Evolutionary conservation across 1,140 invertebrate genomes (phyloP).

Genomic region (Antheraea pernyi): DNA sequence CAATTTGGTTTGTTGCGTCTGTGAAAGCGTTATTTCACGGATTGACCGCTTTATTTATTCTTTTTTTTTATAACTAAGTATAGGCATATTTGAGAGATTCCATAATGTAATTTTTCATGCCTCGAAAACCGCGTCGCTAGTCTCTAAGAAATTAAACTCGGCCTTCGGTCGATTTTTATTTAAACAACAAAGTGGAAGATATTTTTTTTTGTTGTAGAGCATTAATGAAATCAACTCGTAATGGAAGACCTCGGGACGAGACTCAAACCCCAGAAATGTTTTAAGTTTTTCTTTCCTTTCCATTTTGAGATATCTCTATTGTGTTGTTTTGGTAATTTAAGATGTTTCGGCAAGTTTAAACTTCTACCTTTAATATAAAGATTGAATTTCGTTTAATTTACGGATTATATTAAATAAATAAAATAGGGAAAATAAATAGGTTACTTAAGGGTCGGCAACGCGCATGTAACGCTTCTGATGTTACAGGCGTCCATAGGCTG

Average conservation of each 20-base stretch:
- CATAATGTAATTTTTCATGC: not conserved
- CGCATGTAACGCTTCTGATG: too few relatives aligned
- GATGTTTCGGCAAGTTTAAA: slow-evolving; percentile 7
- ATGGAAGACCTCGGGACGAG: slow-evolving; percentile 25
- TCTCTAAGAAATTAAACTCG: not conserved
- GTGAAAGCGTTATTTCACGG: too few relatives aligned
- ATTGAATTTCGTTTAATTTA: not conserved
- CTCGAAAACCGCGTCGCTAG: not conserved
- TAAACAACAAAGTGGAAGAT: slow-evolving; percentile 28
- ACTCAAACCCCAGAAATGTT: slow-evolving; percentile 19
- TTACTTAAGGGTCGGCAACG: too few relatives aligned
- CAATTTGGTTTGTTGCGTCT: too few relatives aligned
- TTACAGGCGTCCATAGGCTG: too few relatives aligned
- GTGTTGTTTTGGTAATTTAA: slow-evolving; percentile 11
- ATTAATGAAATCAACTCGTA: slow-evolving; percentile 50
- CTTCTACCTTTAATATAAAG: not conserved
- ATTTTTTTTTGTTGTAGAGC: slow-evolving; percentile 18
- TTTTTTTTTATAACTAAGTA: not conserved
- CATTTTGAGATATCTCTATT: slow-evolving; percentile 2
- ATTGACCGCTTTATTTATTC: not conserved
- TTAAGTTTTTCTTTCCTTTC: slow-evolving; percentile 12
- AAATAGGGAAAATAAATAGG: too few relatives aligned
- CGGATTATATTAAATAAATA: too few relatives aligned
- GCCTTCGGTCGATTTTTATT: slow-evolving; percentile 35
- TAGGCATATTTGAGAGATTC: not conserved